A percentile compares a stretch with the other conserved stretches of the same genome.
These are phyloP conservation scores for Sterrhoptilus dennistouni DNA, from an alignment of 2,113 vertebrate species.

Conservation along the genomic window DNA sequence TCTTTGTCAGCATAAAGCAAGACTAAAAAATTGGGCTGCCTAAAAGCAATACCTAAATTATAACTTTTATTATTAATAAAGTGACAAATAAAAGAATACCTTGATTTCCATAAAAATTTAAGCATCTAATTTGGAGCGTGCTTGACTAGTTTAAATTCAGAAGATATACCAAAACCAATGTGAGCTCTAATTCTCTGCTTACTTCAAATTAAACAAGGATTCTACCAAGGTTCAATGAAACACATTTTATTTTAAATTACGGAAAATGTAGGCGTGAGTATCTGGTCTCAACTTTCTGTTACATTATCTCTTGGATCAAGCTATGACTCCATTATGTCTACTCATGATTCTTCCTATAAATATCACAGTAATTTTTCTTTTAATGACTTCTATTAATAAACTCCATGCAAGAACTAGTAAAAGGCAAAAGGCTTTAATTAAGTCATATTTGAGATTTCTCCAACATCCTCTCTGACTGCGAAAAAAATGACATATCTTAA, in stretches of 20 bases:
- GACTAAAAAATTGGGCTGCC: neutral
- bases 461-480: neutral
- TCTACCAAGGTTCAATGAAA: neutral
- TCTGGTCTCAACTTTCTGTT: slow-evolving; percentile 15
- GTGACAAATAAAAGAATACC: neutral
- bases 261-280: neutral
- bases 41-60: neutral
- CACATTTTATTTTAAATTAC: neutral
- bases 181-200: neutral
- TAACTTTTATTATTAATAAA: neutral
- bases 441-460: slow-evolving; percentile 47
- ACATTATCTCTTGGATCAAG: slow-evolving; percentile 50
- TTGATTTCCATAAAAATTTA: neutral
- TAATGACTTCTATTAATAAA: slow-evolving; percentile 69
- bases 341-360: slow-evolving; percentile 63
- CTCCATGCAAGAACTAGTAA: slow-evolving; percentile 28
- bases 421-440: slow-evolving; percentile 54
- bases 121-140: neutral
- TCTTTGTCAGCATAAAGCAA: neutral
- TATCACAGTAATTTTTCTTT: slow-evolving; percentile 61
- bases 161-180: neutral
- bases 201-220: neutral
- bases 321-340: slow-evolving; percentile 56
- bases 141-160: neutral
- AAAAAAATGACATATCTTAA: slow-evolving; percentile 19